These are phyloP conservation scores for Myiozetetes cayanensis DNA, from an alignment of 2,113 vertebrate genomes.

Conservation along the genomic window DNA sequence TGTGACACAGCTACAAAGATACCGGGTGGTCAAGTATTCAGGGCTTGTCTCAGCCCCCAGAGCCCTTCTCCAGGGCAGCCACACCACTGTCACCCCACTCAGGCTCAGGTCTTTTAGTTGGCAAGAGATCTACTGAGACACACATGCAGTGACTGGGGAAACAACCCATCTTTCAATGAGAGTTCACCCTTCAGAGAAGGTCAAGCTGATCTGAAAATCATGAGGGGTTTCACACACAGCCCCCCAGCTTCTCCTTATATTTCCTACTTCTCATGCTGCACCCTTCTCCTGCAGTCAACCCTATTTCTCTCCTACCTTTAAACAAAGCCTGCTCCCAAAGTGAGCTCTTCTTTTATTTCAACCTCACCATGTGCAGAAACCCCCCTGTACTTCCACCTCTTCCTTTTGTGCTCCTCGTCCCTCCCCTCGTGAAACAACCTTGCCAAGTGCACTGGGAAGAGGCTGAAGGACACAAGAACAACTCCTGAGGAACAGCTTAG, in stretches of 20 bases:
- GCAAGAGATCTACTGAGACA: accelerated
- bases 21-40: neutral
- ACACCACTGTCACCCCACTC: accelerated
- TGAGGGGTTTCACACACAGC: neutral
- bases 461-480: neutral
- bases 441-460: neutral
- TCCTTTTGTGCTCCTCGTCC: neutral
- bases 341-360: neutral
- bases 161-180: accelerated
- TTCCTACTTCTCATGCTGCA: neutral
- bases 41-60: neutral
- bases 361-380: neutral
- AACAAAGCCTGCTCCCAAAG: neutral
- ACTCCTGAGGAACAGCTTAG: neutral
- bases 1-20: neutral
- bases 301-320: accelerated
- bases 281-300: neutral
- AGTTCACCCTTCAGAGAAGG: neutral
- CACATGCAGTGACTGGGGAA: accelerated
- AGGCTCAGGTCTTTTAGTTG: neutral
- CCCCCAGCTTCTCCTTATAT: accelerated
- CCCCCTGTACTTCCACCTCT: neutral
- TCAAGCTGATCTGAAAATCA: neutral
- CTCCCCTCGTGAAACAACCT: neutral
- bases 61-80: neutral